Evolutionary conservation across 1,140 invertebrate genomes (phyloP).

Genomic region (Helicoverpa zea): DNA sequence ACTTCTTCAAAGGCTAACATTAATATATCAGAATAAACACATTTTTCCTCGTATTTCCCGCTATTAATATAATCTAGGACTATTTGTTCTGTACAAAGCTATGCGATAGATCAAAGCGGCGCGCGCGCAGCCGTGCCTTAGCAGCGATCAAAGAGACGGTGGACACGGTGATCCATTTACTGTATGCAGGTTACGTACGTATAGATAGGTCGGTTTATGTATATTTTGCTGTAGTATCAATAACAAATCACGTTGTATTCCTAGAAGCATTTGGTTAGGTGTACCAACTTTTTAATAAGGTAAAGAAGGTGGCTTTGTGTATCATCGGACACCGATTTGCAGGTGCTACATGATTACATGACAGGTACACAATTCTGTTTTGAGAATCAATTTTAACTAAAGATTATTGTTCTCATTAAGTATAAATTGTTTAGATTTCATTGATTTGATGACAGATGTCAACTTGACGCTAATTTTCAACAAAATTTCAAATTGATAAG

Average conservation of each 20-base stretch:
- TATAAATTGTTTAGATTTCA: too few species aligned
- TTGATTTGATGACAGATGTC: too few species aligned
- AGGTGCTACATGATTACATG: too few species aligned
- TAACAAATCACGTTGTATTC: not conserved
- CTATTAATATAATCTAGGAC: slow-evolving; percentile 21
- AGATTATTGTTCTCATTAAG: too few species aligned
- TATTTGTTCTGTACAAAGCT: slow-evolving; percentile 22
- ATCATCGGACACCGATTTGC: too few species aligned
- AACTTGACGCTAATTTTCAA: too few species aligned
- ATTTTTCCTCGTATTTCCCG: slow-evolving; percentile 17
- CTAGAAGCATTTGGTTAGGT: not conserved
- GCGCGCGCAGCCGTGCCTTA: slow-evolving; percentile 1
- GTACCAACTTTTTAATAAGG: too few species aligned
- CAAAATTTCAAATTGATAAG: not conserved
- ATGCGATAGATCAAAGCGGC: slow-evolving; percentile 16
- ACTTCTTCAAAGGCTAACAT: not conserved
- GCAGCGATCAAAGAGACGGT: slow-evolving; percentile 16
- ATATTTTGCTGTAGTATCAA: not conserved
- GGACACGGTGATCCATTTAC: slow-evolving; percentile 17
- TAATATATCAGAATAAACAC: slow-evolving; percentile 26
- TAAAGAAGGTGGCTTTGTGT: too few species aligned
- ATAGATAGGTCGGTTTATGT: not conserved
- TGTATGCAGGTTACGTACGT: not conserved
- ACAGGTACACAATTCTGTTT: too few species aligned
- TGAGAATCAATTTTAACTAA: too few species aligned